Evolutionary conservation across 2,888 invertebrate genomes (phyloP).

Genomic region (Epistrophella euchroma): DNA sequence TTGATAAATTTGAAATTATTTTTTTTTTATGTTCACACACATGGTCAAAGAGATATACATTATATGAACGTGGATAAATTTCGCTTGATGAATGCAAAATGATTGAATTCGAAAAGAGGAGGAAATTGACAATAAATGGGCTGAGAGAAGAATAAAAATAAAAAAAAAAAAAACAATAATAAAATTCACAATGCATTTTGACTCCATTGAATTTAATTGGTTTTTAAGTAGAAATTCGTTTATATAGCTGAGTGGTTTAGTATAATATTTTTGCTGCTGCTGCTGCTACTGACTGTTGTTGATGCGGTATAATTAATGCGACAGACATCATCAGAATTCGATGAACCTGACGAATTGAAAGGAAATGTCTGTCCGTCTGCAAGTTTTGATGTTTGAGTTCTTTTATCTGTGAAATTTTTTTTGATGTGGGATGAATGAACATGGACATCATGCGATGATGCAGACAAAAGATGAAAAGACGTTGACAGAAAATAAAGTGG

Average conservation of each 20-base stretch:
- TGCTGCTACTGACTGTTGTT: conserved; percentile 14
- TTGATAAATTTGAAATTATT: conserved; percentile 9
- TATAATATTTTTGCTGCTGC: conserved; percentile 9
- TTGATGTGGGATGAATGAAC: conserved; percentile 15
- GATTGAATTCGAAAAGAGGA: conserved; percentile 52
- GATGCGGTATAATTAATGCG: conserved; percentile 58
- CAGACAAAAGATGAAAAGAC: conserved; percentile 55
- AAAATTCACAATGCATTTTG: conserved; percentile 47
- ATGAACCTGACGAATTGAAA: conserved; percentile 59
- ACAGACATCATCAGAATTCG: conserved; percentile 57
- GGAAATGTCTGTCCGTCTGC: conserved; percentile 54
- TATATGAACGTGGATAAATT: not conserved
- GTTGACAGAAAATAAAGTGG: conserved; percentile 56
- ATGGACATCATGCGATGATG: conserved; percentile 2
- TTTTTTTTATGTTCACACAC: not conserved
- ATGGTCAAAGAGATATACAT: not conserved
- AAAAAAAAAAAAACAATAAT: not conserved
- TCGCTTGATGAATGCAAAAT: conserved; percentile 67
- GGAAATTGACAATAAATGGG: conserved; percentile 46
- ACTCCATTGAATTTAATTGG: conserved; percentile 50
- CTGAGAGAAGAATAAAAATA: not conserved
- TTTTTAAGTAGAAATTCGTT: conserved; percentile 56
- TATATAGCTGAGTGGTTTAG: conserved; percentile 3
- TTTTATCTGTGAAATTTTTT: conserved; percentile 24
- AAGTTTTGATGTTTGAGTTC: conserved; percentile 33